phyloP scores from a whole-genome alignment of 2,888 invertebrate species.

The Microctonus aethiopoides region DNA sequence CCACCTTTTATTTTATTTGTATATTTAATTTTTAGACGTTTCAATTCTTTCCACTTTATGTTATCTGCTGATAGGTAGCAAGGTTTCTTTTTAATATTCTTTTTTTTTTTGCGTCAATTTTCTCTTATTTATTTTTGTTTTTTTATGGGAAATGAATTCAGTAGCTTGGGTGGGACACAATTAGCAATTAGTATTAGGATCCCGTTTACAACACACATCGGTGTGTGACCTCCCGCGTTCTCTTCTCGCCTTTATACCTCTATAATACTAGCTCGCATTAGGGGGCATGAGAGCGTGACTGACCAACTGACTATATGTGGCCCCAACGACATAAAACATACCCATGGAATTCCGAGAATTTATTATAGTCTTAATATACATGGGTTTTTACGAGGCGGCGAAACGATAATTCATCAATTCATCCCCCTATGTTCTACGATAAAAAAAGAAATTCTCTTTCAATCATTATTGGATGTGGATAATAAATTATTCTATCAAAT shows the following conservation, averaged over 20 bases:
- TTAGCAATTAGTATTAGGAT: slow-evolving; percentile 8
- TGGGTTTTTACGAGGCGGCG: slow-evolving; percentile 21
- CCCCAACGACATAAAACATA: slow-evolving; percentile 16
- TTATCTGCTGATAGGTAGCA: too few species aligned
- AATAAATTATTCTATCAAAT: too few species aligned
- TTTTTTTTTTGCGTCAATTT: too few species aligned
- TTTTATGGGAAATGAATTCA: neutral
- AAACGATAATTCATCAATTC: slow-evolving; percentile 33
- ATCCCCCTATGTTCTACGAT: neutral
- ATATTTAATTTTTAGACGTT: neutral
- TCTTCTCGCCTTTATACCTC: slow-evolving; percentile 12
- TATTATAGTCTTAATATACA: slow-evolving; percentile 33
- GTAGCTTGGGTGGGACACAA: slow-evolving; percentile 9
- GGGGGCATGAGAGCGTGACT: slow-evolving; percentile 39
- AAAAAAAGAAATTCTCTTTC: neutral
- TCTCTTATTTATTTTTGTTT: neutral
- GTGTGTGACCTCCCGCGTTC: slow-evolving; percentile 21
- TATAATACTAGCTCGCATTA: slow-evolving; percentile 10
- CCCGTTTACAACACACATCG: neutral
- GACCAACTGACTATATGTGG: slow-evolving; percentile 1
- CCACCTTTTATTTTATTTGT: neutral
- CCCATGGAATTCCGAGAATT: slow-evolving; percentile 35
- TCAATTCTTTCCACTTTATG: neutral
- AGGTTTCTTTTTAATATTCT: too few species aligned
- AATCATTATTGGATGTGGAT: neutral